phyloP scores from a whole-genome alignment of 2,113 vertebrate genomes.

The Australoheros scitulus region DNA sequence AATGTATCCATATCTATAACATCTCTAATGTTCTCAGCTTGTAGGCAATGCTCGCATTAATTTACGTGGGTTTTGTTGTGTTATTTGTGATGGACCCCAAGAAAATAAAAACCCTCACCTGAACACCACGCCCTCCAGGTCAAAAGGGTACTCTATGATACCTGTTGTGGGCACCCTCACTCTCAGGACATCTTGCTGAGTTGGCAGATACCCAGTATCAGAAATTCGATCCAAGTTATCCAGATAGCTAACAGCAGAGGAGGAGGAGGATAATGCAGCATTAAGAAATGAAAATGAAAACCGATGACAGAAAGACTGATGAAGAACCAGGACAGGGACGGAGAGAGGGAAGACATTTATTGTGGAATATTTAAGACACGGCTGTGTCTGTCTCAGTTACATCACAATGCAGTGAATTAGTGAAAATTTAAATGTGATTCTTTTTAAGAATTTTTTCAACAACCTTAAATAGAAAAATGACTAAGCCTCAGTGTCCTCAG shows the following conservation, averaged over 20 bases:
- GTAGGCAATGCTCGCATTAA: not conserved
- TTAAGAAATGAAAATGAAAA: not conserved
- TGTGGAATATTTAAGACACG: not conserved
- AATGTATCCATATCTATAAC: not conserved
- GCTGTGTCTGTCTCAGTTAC: not conserved
- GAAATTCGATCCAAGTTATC: conserved; percentile 82
- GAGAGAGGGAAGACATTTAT: not conserved
- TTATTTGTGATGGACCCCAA: not conserved
- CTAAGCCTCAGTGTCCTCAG: not conserved
- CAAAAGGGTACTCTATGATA: conserved; percentile 87
- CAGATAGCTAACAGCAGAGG: conserved; percentile 79
- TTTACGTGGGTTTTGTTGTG: not conserved
- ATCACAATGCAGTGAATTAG: not conserved
- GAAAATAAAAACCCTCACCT: conserved; percentile 71
- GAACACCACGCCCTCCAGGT: conserved; percentile 87
- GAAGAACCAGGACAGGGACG: not conserved
- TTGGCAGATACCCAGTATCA: conserved; percentile 78
- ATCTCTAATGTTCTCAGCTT: not conserved
- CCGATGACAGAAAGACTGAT: not conserved
- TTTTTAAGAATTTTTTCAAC: conserved; percentile 13
- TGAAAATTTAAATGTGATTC: not conserved
- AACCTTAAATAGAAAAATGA: conserved; percentile 37
- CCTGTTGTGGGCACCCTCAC: conserved; percentile 85
- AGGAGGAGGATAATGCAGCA: not conserved
- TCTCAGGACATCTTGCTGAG: conserved; percentile 86